Conservation (phyloP, 1,140 invertebrate genomes). For the Sycophaga agraensis region DNA sequence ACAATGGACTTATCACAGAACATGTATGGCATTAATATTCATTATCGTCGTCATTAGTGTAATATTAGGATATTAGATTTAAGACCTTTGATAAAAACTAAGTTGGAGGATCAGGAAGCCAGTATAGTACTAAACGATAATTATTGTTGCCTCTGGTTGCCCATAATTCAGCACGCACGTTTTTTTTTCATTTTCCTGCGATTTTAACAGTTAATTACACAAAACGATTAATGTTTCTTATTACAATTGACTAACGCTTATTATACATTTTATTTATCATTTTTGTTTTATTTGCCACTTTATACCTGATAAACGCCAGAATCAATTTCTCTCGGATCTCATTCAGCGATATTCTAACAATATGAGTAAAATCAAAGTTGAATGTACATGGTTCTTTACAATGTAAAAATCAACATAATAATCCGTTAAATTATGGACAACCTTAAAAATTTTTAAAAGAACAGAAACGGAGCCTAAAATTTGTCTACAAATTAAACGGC, state of each 20-base stretch:
- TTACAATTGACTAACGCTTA: constrained; percentile 56
- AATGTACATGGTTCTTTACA: constrained; percentile 17
- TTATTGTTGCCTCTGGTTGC: constrained; percentile 51
- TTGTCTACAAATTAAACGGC: background rate
- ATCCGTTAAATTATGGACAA: constrained; percentile 55
- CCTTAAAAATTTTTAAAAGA: constrained; percentile 43
- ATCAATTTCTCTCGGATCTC: constrained; percentile 15
- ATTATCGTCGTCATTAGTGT: constrained; percentile 52
- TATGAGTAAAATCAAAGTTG: background rate
- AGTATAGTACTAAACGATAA: constrained; percentile 54
- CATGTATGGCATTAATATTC: constrained; percentile 62
- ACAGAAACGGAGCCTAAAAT: constrained; percentile 20
- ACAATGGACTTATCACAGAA: constrained; percentile 62
- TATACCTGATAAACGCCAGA: constrained; percentile 25
- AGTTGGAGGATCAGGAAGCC: constrained; percentile 56
- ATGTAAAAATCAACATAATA: constrained; percentile 14
- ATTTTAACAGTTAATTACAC: constrained; percentile 38
- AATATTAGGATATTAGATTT: constrained; percentile 36
- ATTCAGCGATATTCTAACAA: constrained; percentile 34
- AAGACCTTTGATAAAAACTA: constrained; percentile 54
- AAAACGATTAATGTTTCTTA: constrained; percentile 49
- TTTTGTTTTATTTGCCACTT: constrained; percentile 21
- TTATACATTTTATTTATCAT: constrained; percentile 44
- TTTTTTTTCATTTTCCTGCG: constrained; percentile 14
- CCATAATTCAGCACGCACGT: constrained; percentile 50